A percentile compares a stretch with the other conserved stretches of the same genome.
Conservation (phyloP, 2,797 vertebrate species). For the Pseudocheirus occidentalis region DNA sequence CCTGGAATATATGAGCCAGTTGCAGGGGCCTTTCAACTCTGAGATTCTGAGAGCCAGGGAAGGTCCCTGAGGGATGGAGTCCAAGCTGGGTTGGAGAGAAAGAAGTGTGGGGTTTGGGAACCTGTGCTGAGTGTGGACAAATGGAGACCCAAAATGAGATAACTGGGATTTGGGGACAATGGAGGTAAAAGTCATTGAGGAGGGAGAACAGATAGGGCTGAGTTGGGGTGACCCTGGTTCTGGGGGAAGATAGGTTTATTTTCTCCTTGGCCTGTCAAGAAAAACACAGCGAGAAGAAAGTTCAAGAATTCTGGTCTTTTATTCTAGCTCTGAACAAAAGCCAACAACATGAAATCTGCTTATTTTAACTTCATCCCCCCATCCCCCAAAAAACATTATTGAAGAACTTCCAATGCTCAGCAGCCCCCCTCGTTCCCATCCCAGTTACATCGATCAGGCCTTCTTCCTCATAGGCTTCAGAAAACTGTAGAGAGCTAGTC, state of each 20-base stretch:
- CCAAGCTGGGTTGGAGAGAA: not conserved
- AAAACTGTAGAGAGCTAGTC: not conserved
- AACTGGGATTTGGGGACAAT: not conserved
- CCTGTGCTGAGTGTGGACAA: not conserved
- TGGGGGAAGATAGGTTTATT: not conserved
- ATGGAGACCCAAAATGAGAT: not conserved
- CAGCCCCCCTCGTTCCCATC: not conserved
- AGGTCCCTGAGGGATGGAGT: not conserved
- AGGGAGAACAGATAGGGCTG: not conserved
- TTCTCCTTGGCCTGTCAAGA: not conserved
- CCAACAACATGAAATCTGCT: not conserved
- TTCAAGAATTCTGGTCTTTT: not conserved
- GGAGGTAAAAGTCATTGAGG: not conserved
- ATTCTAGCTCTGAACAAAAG: not conserved
- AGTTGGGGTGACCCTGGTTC: not conserved
- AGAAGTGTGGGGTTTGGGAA: not conserved
- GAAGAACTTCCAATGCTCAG: not conserved
- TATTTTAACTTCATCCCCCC: not conserved
- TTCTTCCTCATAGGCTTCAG: not conserved
- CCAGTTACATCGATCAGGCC: not conserved
- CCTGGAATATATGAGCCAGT: not conserved
- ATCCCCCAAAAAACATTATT: not conserved
- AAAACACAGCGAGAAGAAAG: not conserved
- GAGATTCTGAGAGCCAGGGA: not conserved
- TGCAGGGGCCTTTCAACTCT: not conserved